Evolutionary conservation across 2,888 invertebrate genomes (phyloP).

Genomic region (Noctua pronuba): DNA sequence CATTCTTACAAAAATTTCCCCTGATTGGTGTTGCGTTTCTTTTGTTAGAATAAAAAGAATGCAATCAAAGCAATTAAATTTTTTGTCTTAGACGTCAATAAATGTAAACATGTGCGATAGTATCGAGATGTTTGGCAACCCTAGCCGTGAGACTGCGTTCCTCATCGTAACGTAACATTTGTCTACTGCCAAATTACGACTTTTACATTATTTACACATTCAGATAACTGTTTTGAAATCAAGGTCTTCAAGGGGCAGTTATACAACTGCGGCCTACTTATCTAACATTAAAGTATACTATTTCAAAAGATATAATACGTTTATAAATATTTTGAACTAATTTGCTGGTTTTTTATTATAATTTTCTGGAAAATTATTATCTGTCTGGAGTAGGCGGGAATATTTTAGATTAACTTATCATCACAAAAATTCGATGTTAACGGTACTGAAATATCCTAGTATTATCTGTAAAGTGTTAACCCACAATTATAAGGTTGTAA

Average conservation of each 20-base stretch:
- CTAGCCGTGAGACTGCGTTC: constrained; percentile 58
- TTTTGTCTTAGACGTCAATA: constrained; percentile 1
- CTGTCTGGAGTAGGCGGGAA: neutral
- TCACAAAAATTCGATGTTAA: constrained; percentile 5
- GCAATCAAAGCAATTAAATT: neutral
- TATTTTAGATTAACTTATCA: constrained; percentile 14
- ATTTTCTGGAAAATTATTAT: constrained; percentile 2
- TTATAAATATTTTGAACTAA: neutral
- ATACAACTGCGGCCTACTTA: constrained; percentile 34
- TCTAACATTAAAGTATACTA: constrained; percentile 5
- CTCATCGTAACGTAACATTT: constrained; percentile 71
- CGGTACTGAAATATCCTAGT: constrained; percentile 1
- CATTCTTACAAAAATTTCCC: neutral
- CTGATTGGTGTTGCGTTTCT: neutral
- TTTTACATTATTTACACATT: constrained; percentile 69
- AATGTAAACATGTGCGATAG: constrained; percentile 17
- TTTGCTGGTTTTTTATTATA: neutral
- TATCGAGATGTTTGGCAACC: constrained; percentile 51
- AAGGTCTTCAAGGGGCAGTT: constrained; percentile 45
- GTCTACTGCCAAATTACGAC: constrained; percentile 75
- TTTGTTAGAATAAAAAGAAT: neutral
- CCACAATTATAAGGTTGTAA: constrained; percentile 54
- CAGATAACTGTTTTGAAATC: constrained; percentile 59
- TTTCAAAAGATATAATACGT: neutral
- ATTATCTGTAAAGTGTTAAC: constrained; percentile 28